Evolutionary conservation across 2,797 vertebrate genomes (phyloP).

Genomic region (Sebastes aleutianus): DNA sequence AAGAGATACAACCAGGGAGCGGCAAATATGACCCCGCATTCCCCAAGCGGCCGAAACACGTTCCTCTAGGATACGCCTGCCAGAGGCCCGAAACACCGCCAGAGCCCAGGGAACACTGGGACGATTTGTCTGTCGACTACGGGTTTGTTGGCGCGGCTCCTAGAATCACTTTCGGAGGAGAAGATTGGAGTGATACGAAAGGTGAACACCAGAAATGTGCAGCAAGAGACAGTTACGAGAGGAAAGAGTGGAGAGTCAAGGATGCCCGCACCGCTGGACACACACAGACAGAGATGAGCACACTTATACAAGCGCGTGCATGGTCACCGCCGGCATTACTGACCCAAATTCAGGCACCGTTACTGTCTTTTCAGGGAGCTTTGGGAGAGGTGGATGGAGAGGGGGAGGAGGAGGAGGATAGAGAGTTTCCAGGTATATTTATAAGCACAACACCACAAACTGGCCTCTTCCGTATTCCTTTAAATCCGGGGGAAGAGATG

Average conservation of each 20-base stretch:
- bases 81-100: neutral
- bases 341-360: neutral
- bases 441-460: neutral
- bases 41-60: accelerated
- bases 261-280: neutral
- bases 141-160: neutral
- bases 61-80: neutral
- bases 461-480: neutral
- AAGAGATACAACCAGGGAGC: no score
- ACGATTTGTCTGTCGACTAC: conserved; percentile 34
- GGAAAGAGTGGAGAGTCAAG: neutral
- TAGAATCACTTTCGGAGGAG: neutral
- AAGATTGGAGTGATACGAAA: neutral
- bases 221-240: neutral
- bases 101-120: neutral
- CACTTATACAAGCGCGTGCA: neutral
- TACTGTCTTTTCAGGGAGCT: neutral
- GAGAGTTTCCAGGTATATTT: neutral
- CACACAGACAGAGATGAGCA: neutral
- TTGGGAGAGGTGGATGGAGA: neutral
- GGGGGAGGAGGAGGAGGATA: neutral
- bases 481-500: neutral
- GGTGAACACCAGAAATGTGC: neutral
- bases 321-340: neutral
- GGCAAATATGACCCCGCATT: accelerated